Conservation (phyloP, 2,888 invertebrate species). For the Leptinotarsa haldemani region DNA sequence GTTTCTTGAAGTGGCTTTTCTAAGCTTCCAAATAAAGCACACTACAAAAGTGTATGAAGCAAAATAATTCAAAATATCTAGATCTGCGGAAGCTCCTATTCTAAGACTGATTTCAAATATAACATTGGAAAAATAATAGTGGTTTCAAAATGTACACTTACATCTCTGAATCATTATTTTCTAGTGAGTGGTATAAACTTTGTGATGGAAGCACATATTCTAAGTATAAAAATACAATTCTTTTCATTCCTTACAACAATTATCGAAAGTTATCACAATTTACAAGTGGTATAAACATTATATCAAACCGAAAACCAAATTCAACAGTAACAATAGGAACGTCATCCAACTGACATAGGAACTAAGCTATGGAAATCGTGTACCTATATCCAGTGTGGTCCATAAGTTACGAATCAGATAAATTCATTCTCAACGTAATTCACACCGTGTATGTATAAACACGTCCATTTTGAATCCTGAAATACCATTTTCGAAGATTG, state of each 20-base stretch:
- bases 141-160: conserved; percentile 3
- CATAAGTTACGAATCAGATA: too few species aligned
- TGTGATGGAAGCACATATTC: conserved; percentile 21
- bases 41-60: conserved; percentile 9
- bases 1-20: neutral
- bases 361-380: conserved; percentile 25
- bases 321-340: conserved; percentile 30
- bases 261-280: conserved; percentile 42
- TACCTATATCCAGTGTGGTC: neutral
- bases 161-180: neutral
- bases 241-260: conserved; percentile 21
- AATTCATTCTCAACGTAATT: too few species aligned
- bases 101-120: conserved; percentile 9
- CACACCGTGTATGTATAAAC: too few species aligned
- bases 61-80: conserved; percentile 15
- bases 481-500: too few species aligned
- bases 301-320: conserved; percentile 28
- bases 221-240: conserved; percentile 21
- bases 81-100: conserved; percentile 13
- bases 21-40: neutral
- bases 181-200: conserved; percentile 18
- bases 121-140: neutral
- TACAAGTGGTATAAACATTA: conserved; percentile 37
- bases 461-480: too few species aligned
- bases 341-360: conserved; percentile 26